phyloP scores from a whole-genome alignment of 2,113 vertebrate genomes.

The Scartelaos histophorus region DNA sequence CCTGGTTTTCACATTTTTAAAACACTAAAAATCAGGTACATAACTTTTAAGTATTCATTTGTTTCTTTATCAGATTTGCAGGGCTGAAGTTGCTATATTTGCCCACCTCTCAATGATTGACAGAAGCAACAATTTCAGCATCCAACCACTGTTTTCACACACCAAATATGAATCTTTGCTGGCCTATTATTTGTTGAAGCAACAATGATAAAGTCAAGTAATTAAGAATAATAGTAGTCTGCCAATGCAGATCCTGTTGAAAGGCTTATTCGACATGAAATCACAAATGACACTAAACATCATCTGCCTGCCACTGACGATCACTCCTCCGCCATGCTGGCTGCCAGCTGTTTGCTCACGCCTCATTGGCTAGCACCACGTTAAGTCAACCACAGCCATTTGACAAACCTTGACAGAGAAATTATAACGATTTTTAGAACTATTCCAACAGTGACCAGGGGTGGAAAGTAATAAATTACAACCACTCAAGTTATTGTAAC shows the following conservation, averaged over 20 bases:
- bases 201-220: background rate
- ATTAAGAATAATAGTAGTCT: conserved; percentile 9
- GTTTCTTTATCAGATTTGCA: too few relatives aligned
- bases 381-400: conserved; percentile 50
- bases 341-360: conserved; percentile 71
- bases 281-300: conserved; percentile 61
- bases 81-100: too few relatives aligned
- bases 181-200: background rate
- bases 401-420: conserved; percentile 25
- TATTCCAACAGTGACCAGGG: background rate
- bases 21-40: too few relatives aligned
- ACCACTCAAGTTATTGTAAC: too few relatives aligned
- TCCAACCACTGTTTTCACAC: too few relatives aligned
- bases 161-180: background rate
- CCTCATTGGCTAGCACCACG: conserved; percentile 70
- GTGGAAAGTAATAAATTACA: too few relatives aligned
- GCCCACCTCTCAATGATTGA: background rate
- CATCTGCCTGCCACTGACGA: conserved; percentile 61
- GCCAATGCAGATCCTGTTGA: conserved; percentile 42
- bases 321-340: conserved; percentile 59
- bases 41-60: too few relatives aligned
- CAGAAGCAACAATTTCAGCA: background rate
- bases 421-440: background rate
- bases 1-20: too few relatives aligned
- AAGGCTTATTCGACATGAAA: conserved; percentile 51